Evolutionary conservation across 2,797 vertebrate species (phyloP).

Genomic region (Acanthurus leucopareius): DNA sequence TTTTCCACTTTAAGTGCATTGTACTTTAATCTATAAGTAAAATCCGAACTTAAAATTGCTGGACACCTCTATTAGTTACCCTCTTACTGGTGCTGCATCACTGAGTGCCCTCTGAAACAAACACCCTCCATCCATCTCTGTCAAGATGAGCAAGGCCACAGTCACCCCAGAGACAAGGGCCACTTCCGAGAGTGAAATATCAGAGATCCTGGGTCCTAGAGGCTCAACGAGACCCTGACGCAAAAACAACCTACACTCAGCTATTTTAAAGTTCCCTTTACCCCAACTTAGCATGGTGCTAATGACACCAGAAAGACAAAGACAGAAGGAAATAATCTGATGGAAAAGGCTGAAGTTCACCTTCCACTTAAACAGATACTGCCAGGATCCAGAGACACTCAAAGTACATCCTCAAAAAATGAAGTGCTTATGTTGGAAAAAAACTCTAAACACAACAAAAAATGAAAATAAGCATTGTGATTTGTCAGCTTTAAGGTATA

Average conservation of each 20-base stretch:
- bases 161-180: slow-evolving; percentile 28
- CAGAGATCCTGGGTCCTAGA: slow-evolving; percentile 8
- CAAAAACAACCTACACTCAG: slow-evolving; percentile 3
- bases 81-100: slow-evolving; percentile 23
- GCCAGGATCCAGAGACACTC: slow-evolving; percentile 5
- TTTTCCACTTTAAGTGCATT: slow-evolving; percentile 1
- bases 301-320: slow-evolving; percentile 24
- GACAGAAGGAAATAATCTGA: slow-evolving; percentile 7
- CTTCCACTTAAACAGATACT: slow-evolving; percentile 19
- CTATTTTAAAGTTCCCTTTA: slow-evolving; percentile 13
- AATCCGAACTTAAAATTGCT: slow-evolving; percentile 18
- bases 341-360: background rate
- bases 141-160: slow-evolving; percentile 29
- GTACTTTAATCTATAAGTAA: background rate
- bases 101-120: slow-evolving; percentile 39
- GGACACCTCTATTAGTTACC: slow-evolving; percentile 8
- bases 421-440: background rate
- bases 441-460: slow-evolving; percentile 33
- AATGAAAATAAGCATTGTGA: slow-evolving; percentile 3
- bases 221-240: background rate
- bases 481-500: slow-evolving; percentile 17
- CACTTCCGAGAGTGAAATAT: slow-evolving; percentile 40
- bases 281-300: slow-evolving; percentile 17
- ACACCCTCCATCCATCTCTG: slow-evolving; percentile 62
- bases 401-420: slow-evolving; percentile 12